Evolutionary conservation across 92 coral and sea anemone genomes (phyloP), one percentile per base, ranked within the genome.

Genomic region (Blastomussa wellsi): DNA sequence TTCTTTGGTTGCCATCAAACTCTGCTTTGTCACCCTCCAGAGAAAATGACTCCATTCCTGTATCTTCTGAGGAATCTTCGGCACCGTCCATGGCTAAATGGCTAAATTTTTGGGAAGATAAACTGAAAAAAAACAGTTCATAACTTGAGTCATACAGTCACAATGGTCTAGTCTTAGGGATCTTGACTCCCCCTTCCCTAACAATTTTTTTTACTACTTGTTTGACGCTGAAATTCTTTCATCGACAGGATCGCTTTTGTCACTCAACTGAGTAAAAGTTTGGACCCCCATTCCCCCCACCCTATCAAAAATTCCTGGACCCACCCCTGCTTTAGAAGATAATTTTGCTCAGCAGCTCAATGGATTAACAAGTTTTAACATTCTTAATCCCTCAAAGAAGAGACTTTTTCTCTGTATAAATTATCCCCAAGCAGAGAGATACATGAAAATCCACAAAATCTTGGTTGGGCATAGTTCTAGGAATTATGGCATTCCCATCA

Each of bases 1-100:
- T 74, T 83, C 87, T 74, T 75, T 83, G 87, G 48, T 75, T 31
- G 19, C 47, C 47, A 24, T 20, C 14, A 22, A 11, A 33, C 79
- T 41, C 79, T 10, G 39, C 1, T 6, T 74, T 31, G 44, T 47
- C 64, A 60, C n/a, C 79, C 60, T 74, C 87, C 49, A 83, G 39
- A 39, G n/a, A 52, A 49, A 74, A 74, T 59, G 81, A 75, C 37
- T 74, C 68, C 67, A 69, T 12, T 11, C 4, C 67, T 24, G 36
- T 37, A 28, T 64, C 59, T 7, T 15, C 48, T 11, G 5, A 28
- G 48, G 38, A 22, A 15, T 72, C 33, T 29, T 71, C 76, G 2
- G 10, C 68, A 13, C 53, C 35, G 53, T 52, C 62, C 85, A 81
- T 68, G 14, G n/a, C 44, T 19, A 48, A 12, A 33, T 52, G 29